Evolutionary conservation across 2,888 invertebrate species (phyloP), one percentile per base, ranked within the genome.

Genomic region (Leptinotarsa haldemani): DNA sequence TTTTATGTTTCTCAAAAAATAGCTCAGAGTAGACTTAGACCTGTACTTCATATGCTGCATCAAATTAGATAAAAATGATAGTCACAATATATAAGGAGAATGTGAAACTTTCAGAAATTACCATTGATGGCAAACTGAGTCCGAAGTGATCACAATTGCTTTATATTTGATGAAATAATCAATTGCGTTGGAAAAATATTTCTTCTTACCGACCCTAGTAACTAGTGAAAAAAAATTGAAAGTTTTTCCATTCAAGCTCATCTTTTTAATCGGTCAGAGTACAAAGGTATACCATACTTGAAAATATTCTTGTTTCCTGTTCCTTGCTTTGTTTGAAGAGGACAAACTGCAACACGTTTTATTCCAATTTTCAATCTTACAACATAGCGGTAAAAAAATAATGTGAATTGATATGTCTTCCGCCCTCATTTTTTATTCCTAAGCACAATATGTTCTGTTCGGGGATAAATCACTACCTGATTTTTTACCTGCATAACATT

Each of bases 361-460:
- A 46, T 66, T 13, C 47, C 46, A 65, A 71, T 50, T 65, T 58
- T 71, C 71, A 50, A 67, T 30, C 61, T 61, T 12, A 16, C 72
- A 69, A 65, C 52, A 67, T 77, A 78, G 75, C 77, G 74, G 79
- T 40, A 68, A 18, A 68, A 68, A 30, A 56, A 46, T 25, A 56
- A 46, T 25, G 68, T 79, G 77, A 79, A 79, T 79, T 77, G 75
- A 74, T 77, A 77, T 74, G 68, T 78, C 73, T 77, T 69, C 75
- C 72, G 71, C 74, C 75, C 76, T 68, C 69, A 56, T 61, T 61
- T 61, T 61, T 61, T 61, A 61, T 61, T 61, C 5, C 16, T 7
- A 18, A 61, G n/a, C 40, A 61, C 58, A 58, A 53, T 61, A 68
- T 56, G 68, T 53, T 68, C 56, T 56, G n/a, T 68, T 56, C 20